Conservation (phyloP, 2,888 invertebrate genomes). For the Chromoteleia sp. region DNA sequence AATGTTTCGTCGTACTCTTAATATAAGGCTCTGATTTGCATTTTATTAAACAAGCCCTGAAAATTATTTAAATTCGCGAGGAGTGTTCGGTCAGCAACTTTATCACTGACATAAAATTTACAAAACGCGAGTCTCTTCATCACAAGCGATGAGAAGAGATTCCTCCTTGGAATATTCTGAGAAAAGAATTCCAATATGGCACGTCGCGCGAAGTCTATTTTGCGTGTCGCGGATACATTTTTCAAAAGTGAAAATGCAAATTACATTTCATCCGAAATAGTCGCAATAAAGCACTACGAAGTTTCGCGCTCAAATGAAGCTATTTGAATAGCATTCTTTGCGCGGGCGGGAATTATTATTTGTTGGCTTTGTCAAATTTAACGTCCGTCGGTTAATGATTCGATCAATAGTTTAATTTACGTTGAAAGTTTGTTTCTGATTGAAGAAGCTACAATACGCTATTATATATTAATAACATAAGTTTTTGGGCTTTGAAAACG, state of each 20-base stretch:
- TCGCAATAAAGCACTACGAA: slow-evolving; percentile 1
- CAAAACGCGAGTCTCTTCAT: slow-evolving; percentile 22
- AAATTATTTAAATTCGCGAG: not conserved
- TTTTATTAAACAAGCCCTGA: slow-evolving; percentile 34
- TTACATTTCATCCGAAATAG: slow-evolving; percentile 12
- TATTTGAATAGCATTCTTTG: slow-evolving; percentile 18
- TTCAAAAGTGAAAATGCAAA: slow-evolving; percentile 46
- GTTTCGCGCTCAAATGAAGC: not conserved
- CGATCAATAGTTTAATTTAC: not conserved
- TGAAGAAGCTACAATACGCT: too few relatives aligned
- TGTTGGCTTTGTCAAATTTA: slow-evolving; percentile 21
- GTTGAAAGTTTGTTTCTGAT: not conserved
- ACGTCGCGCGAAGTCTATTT: slow-evolving; percentile 16
- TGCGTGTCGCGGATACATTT: slow-evolving; percentile 39
- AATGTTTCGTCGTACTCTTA: slow-evolving; percentile 6
- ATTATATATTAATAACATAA: too few relatives aligned
- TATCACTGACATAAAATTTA: slow-evolving; percentile 35
- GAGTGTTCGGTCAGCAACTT: slow-evolving; percentile 34
- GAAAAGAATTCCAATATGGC: slow-evolving; percentile 55
- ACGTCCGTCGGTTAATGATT: slow-evolving; percentile 1
- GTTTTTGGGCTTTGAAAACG: slow-evolving; percentile 1
- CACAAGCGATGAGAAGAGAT: slow-evolving; percentile 25
- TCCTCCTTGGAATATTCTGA: slow-evolving; percentile 22
- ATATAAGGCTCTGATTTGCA: slow-evolving; percentile 27
- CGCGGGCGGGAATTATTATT: not conserved